Evolutionary conservation across 2,888 invertebrate genomes (phyloP).

Genomic region (Synergus gifuensis): DNA sequence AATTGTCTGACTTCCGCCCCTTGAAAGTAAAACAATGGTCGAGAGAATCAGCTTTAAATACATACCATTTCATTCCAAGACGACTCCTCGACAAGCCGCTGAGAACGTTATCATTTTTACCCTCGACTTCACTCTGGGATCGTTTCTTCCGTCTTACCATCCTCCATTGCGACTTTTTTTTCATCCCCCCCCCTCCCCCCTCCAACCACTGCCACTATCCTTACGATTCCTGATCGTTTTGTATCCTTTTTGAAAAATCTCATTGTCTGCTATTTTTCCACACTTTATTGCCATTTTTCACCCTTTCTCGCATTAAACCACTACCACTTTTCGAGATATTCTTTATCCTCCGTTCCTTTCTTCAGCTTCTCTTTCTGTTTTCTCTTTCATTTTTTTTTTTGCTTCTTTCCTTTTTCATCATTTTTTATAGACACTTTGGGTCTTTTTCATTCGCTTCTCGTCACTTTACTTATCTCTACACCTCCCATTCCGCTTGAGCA

Average conservation of each 20-base stretch:
- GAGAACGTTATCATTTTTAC: slow-evolving; percentile 36
- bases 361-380: not conserved
- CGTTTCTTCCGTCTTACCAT: not conserved
- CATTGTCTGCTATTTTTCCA: not conserved
- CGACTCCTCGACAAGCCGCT: not conserved
- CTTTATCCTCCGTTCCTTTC: not conserved
- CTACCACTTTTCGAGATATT: not conserved
- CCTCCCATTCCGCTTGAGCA: not conserved
- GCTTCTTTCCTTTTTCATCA: not conserved
- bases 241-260: slow-evolving; percentile 1
- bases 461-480: slow-evolving; percentile 19
- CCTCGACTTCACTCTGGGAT: slow-evolving; percentile 22
- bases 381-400: not conserved
- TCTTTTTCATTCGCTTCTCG: not conserved
- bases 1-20: not conserved
- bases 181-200: not conserved
- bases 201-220: not conserved
- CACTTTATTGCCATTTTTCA: not conserved
- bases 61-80: slow-evolving; percentile 25
- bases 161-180: not conserved
- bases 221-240: not conserved
- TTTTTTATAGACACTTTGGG: not conserved
- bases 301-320: not conserved
- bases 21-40: not conserved
- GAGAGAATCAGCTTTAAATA: slow-evolving; percentile 28